Evolutionary conservation across 1,140 invertebrate genomes (phyloP), one percentile per base, ranked within the genome.

Genomic region (Pseudachorutes palmiensis): DNA sequence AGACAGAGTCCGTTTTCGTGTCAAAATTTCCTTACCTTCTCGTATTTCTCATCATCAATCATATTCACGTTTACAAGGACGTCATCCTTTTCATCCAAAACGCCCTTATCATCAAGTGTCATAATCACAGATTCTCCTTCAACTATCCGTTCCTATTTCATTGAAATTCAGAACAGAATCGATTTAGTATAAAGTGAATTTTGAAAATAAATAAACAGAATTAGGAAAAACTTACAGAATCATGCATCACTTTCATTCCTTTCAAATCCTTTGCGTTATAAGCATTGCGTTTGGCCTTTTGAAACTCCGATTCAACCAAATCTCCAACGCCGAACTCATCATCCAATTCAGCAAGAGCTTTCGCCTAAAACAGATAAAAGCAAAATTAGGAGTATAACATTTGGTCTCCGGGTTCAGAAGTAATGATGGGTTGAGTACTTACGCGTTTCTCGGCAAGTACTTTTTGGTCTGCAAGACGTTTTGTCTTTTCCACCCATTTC

Each of bases 51-150:
- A 75, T 95, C 86, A 76, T 99, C 96, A 0, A 93, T 76, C 76
- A 98, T 87, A 78, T 98, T 99, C 1, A 98, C 92, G 82, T 98
- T 99, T 28, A 98, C 86, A 28, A 99, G 81, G 19, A 92, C 87
- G 81, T 99, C 97, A 66, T 84, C 85, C 84, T 81, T 87, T 60
- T 94, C 90, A 70, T 94, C 89, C 31, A 99, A 81, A 29, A 98
- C 87, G 75, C 85, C 88, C 78, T 90, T 87, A 81, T 99, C 97
- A 79, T 97, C 90, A 24, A 99, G 80, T 0, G 97, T 98, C 67
- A 99, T 81, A 70, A 99, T 88, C 2, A 95, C 84, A 64, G 86
- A 85, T 74, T 83, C 83, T 28, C 93, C 95, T 78, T 97, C 94
- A 14, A 81, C 81, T 79, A 99, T 89, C 70, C 80, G 82, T 30